Conservation (phyloP, 2,113 vertebrate species). For the Callopanchax toddi region DNA sequence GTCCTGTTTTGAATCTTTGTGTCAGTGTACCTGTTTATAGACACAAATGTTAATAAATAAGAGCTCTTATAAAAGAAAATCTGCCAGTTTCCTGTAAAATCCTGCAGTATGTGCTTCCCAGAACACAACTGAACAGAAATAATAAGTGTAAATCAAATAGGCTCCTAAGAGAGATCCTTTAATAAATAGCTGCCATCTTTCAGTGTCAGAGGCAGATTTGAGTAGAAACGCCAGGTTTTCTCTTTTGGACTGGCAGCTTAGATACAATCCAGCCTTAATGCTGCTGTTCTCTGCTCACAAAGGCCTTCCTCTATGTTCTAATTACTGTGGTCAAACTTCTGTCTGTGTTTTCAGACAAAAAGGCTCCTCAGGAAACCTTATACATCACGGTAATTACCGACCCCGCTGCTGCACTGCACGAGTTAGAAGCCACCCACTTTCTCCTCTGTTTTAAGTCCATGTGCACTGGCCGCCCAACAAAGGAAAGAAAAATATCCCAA, state of each 20-base stretch:
- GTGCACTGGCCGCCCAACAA: constrained; percentile 35
- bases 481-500: constrained; percentile 42
- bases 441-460: constrained; percentile 39
- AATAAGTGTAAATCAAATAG: neutral
- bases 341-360: constrained; percentile 17
- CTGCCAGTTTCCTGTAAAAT: too few relatives aligned
- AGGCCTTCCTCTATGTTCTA: constrained; percentile 19
- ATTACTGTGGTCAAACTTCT: constrained; percentile 33
- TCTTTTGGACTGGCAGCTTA: neutral
- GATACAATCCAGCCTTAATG: constrained; percentile 24
- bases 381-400: constrained; percentile 47
- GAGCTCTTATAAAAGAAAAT: too few relatives aligned
- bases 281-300: constrained; percentile 1
- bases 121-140: too few relatives aligned
- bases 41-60: too few relatives aligned
- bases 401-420: constrained; percentile 29
- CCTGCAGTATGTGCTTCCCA: too few relatives aligned
- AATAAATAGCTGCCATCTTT: neutral
- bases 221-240: neutral
- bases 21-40: too few relatives aligned
- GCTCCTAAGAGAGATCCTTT: constrained; percentile 2
- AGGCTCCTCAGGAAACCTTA: constrained; percentile 14
- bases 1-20: too few relatives aligned
- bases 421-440: constrained; percentile 29
- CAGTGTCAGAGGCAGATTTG: constrained; percentile 1